These are phyloP conservation scores for Hypena proboscidalis DNA, from an alignment of 2,888 invertebrate genomes.

Conservation along the genomic window DNA sequence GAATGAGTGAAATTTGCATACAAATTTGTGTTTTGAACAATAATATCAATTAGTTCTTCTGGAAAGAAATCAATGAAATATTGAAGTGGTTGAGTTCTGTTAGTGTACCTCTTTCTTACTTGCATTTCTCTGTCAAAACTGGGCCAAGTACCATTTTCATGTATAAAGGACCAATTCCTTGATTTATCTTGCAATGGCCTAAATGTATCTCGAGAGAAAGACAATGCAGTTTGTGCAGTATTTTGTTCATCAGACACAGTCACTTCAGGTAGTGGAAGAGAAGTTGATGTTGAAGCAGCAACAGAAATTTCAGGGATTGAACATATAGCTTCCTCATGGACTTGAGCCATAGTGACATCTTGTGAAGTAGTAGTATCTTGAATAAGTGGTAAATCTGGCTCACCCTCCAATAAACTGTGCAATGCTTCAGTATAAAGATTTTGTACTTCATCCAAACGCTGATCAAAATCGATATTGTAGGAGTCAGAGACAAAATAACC, in stretches of 20 bases:
- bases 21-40: conserved; percentile 19
- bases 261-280: conserved; percentile 14
- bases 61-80: conserved; percentile 12
- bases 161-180: conserved; percentile 5
- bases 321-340: conserved; percentile 17
- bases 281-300: conserved; percentile 14
- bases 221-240: conserved; percentile 6
- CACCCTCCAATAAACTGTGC: conserved; percentile 25
- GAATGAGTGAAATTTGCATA: conserved; percentile 15
- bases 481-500: conserved; percentile 16
- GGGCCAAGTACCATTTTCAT: conserved; percentile 15
- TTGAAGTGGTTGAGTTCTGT: conserved; percentile 14
- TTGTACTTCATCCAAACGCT: conserved; percentile 29
- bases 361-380: conserved; percentile 23
- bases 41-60: conserved; percentile 14
- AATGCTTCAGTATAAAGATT: conserved; percentile 24
- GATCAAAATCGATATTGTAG: conserved; percentile 19
- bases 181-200: neutral
- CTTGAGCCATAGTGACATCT: conserved; percentile 14
- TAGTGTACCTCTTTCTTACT: conserved; percentile 16
- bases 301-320: conserved; percentile 22
- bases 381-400: conserved; percentile 24
- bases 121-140: conserved; percentile 17
- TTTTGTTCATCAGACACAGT: conserved; percentile 16
- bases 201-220: too few relatives aligned